Evolutionary conservation across 2,113 vertebrate species (phyloP), one percentile per base, ranked within the genome.

Genomic region (Cnemophilus loriae): DNA sequence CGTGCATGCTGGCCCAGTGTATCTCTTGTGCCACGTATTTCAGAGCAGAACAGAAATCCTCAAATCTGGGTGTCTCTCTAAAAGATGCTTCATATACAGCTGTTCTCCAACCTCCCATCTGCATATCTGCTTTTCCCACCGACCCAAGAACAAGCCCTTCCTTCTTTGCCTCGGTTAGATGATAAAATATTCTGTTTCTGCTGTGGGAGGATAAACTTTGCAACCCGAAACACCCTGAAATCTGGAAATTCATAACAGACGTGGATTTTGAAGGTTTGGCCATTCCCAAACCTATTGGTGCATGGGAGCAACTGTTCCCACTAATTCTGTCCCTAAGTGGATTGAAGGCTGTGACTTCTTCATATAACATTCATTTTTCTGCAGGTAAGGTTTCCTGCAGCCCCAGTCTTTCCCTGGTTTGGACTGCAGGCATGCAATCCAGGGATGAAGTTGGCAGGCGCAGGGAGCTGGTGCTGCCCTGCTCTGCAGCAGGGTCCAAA

Each of bases 1-100:
- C 52, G 52, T 22, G 50, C 11, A 7, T 0, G 0, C 32, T 41
- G 9, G 17, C 28, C 10, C 1, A 0, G 0, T 21, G 13, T 23
- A 10, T 41, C n/a, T 79, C 52, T 44, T 56, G 18, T 0, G 0
- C 33, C 2, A 3, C 33, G 19, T 42, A 59, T 87, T 80, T 82
- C 22, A 4, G 55, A 75, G 37, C 23, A 41, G 49, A 84, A 44
- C 26, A 87, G 41, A 69, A 94, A 70, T 60, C 9, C 46, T 87
- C n/a, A 75, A 24, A 85, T 73, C 13, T 61, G n/a, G 4, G 7
- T 50, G 16, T 56, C 4, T 6, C 44, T 79, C 26, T 90, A 22
- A 52, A 71, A 84, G n/a, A 47, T 57, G 42, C 30, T 85, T 90
- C 60, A 46, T 33, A 23, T 28, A 30, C 20, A 90, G 39, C 50